These are phyloP conservation scores for Hybos culiciformis DNA, from an alignment of 2,888 invertebrate genomes.

Conservation along the genomic window DNA sequence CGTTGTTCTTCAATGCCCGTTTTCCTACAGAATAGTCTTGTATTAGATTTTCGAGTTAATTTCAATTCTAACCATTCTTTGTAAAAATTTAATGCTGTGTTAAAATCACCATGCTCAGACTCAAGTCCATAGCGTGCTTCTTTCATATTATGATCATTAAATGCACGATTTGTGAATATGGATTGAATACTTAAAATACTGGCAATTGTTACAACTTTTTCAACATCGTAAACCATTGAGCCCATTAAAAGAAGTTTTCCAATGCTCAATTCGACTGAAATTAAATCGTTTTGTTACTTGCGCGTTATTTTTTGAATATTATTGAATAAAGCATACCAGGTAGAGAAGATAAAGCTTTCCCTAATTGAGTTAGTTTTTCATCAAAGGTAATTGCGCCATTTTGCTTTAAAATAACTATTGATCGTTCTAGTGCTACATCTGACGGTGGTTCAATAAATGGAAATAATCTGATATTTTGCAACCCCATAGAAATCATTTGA, in stretches of 20 bases:
- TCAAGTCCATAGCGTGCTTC: slow-evolving; percentile 66
- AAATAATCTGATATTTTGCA: slow-evolving; percentile 80
- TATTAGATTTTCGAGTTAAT: slow-evolving; percentile 33
- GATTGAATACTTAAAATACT: slow-evolving; percentile 88
- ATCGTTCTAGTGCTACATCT: slow-evolving; percentile 68
- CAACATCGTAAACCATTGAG: slow-evolving; percentile 74
- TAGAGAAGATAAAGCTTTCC: slow-evolving; percentile 70
- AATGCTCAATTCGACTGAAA: slow-evolving; percentile 87
- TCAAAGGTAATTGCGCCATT: slow-evolving; percentile 70
- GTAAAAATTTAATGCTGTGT: slow-evolving; percentile 69
- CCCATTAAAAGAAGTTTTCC: slow-evolving; percentile 94
- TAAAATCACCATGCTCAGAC: slow-evolving; percentile 91
- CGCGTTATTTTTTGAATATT: too few relatives aligned
- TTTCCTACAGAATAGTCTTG: slow-evolving; percentile 73
- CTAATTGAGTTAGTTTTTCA: slow-evolving; percentile 74
- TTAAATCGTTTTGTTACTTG: too few relatives aligned
- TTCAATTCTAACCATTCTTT: slow-evolving; percentile 81
- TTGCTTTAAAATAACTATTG: slow-evolving; percentile 72
- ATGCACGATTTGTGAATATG: slow-evolving; percentile 81
- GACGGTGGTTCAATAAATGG: slow-evolving; percentile 93
- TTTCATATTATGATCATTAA: slow-evolving; percentile 70
- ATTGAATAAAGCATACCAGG: too few relatives aligned
- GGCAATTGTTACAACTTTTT: slow-evolving; percentile 77
- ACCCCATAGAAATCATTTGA: slow-evolving; percentile 87
- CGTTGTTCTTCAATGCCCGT: slow-evolving; percentile 92